phyloP scores from a whole-genome alignment of 2,113 vertebrate genomes.

The Eulacestoma nigropectus region DNA sequence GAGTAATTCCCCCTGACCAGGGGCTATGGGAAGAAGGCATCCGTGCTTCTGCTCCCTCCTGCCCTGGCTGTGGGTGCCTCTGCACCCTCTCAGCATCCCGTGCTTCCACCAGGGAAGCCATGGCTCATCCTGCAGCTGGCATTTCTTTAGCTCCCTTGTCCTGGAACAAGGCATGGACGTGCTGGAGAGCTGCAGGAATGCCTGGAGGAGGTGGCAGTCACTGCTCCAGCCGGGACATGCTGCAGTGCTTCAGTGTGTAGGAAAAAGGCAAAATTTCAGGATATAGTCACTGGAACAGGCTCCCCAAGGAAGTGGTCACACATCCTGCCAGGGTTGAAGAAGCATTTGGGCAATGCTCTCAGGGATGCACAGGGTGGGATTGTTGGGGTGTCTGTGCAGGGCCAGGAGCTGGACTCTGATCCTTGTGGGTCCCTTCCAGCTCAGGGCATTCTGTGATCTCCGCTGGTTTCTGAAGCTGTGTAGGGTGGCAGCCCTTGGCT shows the following conservation, averaged over 20 bases:
- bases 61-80: fast-evolving
- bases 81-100: background rate
- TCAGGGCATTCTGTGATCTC: background rate
- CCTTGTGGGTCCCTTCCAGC: background rate
- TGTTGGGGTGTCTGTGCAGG: background rate
- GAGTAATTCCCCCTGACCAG: fast-evolving
- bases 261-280: background rate
- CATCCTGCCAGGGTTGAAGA: background rate
- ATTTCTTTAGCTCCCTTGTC: background rate
- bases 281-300: background rate
- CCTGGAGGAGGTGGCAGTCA: background rate
- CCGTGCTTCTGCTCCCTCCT: fast-evolving
- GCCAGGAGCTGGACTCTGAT: background rate
- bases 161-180: background rate
- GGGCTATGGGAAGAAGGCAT: background rate
- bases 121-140: fast-evolving
- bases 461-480: fast-evolving
- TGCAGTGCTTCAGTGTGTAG: fast-evolving
- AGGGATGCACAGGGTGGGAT: background rate
- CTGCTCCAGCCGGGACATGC: fast-evolving
- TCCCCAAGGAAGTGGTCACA: background rate
- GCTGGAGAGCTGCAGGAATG: background rate
- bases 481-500: background rate
- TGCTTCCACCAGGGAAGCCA: background rate
- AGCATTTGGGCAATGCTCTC: fast-evolving